Evolutionary conservation across 2,113 vertebrate genomes (phyloP).

Genomic region (human (Homo sapiens)): GRCh38 chr3:176535501-176536000

Average conservation of each 20-base stretch:
- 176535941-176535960: not conserved
- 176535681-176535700: not conserved
- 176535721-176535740: not conserved
- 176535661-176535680: not conserved
- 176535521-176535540: conserved; percentile 33
- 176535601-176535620: not conserved
- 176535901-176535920: not conserved
- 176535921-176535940: not conserved
- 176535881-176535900: not conserved
- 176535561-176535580: not conserved
- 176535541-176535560: conserved; percentile 13
- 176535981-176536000: not conserved
- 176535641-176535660: not conserved
- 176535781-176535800: not conserved
- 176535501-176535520: not conserved
- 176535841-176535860: not conserved
- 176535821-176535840: not conserved
- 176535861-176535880: not conserved
- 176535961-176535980: not conserved
- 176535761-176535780: not conserved
- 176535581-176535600: not conserved
- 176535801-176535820: not conserved
- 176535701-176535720: not conserved
- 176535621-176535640: conserved; percentile 20
- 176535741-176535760: not conserved